Base-by-base conservation (phyloP, 2,113 vertebrate species). In the Falcunculus frontatus region DNA sequence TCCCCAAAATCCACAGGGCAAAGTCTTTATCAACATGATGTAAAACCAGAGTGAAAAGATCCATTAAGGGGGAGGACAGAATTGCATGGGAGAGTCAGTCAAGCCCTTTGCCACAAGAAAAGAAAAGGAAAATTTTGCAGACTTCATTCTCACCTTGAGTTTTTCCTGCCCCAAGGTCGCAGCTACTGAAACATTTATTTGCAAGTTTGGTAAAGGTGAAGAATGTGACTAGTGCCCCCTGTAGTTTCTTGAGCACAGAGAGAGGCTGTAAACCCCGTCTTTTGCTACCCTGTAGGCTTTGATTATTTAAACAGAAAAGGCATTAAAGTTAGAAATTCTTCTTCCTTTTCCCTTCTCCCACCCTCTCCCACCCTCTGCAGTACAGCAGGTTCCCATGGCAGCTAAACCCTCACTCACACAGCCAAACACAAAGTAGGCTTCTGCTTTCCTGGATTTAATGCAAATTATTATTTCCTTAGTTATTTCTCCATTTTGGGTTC, bases 351-450 rank as follows among this genome's bases (percentile, higher is more conserved):
- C n/a, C 29, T 62, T 59, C 39, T 32, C 60, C n/a, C n/a, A 13
- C 32, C 77, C 70, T 63, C 50, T 76, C n/a, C 78, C 42, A 47
- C n/a, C 18, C 21, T 90, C 65, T 75, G 53, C 69, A 75, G 53
- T 14, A 22, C 33, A 6, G 18, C 41, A 78, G 46, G 94, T 96
- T 94, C 73, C 92, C 70, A 93, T 82, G 80, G 94, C 49, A 95
- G 90, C 69, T 93, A 93, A 95, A 96, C 50, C 79, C 85, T 56
- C 79, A n/a, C 35, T 75, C 72, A 64, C 57, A 84, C 32, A 77
- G 85, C 44, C 67, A 93, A 92, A 86, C 60, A 79, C 8, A 47
- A 35, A 90, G 21, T 3, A 79, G 64, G 35, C 39, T 90, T 77
- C 60, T 90, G 16, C 64, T 92, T 87, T 68, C 41, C 65, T 19